phyloP scores from a whole-genome alignment of 2,113 vertebrate genomes.

The Phainopepla nitens region DNA sequence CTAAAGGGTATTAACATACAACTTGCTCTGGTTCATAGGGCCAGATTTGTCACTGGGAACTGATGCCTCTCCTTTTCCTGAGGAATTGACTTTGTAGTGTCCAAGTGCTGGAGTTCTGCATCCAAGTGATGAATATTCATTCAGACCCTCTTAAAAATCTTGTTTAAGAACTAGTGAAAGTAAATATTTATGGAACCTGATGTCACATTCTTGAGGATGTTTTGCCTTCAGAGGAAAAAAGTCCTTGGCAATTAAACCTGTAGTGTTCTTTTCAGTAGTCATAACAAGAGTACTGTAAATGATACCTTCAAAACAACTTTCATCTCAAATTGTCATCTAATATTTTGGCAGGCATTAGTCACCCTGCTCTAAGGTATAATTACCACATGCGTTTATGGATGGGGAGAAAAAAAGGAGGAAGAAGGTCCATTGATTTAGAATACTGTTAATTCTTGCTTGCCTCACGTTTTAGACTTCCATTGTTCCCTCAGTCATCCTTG shows the following conservation, averaged over 20 bases:
- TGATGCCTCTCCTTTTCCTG: neutral
- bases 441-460: neutral
- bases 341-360: slow-evolving; percentile 30
- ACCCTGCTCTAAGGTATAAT: slow-evolving; percentile 3
- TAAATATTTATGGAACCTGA: neutral
- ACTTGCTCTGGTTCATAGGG: neutral
- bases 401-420: neutral
- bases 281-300: neutral
- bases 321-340: neutral
- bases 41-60: neutral
- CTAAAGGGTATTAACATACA: neutral
- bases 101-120: neutral
- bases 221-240: neutral
- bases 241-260: neutral
- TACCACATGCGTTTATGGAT: neutral
- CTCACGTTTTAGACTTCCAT: neutral
- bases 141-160: neutral
- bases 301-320: slow-evolving; percentile 4
- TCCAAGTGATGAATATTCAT: neutral
- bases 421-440: neutral
- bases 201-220: neutral
- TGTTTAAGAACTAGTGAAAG: neutral
- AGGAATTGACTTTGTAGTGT: neutral
- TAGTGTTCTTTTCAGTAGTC: neutral
- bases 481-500: neutral